phyloP scores from a whole-genome alignment of 1,140 invertebrate species.

The Cotesia chilonis region DNA sequence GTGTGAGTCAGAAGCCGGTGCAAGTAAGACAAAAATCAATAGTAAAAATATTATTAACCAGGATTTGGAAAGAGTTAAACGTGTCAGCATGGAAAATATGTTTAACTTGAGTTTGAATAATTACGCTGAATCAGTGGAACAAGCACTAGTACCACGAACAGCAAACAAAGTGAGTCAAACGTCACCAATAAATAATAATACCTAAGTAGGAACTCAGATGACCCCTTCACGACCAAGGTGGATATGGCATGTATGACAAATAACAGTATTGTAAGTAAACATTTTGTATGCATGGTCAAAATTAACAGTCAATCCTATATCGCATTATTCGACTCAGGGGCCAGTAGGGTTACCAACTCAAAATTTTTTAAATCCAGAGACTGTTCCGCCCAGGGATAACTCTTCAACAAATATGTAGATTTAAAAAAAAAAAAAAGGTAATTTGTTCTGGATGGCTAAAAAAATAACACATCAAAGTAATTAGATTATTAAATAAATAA shows the following conservation, averaged over 20 bases:
- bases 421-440: too few relatives aligned
- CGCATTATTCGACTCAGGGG: conserved; percentile 3
- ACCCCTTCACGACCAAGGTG: background rate
- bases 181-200: too few relatives aligned
- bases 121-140: too few relatives aligned
- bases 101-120: too few relatives aligned
- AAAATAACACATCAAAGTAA: too few relatives aligned
- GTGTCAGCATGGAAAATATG: background rate
- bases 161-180: too few relatives aligned
- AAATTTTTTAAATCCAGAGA: background rate
- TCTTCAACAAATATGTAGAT: too few relatives aligned
- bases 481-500: too few relatives aligned
- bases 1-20: background rate
- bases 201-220: background rate
- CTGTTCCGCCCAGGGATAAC: background rate
- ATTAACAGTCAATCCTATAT: background rate
- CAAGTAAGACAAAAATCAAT: background rate
- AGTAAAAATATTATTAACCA: background rate
- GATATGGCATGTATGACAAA: background rate
- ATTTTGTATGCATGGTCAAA: background rate
- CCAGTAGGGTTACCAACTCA: background rate
- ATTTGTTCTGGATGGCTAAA: too few relatives aligned
- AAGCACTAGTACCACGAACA: too few relatives aligned
- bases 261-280: background rate
- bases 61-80: too few relatives aligned